Base-by-base conservation (phyloP, 2,888 invertebrate genomes). In the Macropis europaea region DNA sequence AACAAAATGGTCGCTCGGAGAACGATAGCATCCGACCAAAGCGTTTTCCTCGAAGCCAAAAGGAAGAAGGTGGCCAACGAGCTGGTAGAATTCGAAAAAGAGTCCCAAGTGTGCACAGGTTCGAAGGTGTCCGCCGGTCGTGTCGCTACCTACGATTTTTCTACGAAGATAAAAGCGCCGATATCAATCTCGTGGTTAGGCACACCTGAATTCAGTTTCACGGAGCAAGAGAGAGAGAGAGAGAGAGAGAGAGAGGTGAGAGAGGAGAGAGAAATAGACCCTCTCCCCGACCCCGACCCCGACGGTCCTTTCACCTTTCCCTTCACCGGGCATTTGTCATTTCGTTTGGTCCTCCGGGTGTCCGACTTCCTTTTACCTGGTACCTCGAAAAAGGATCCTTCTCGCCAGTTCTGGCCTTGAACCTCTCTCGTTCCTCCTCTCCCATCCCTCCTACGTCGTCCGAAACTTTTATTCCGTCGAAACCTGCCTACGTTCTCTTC, bases 251-350 rank as follows among this genome's bases (percentile, higher is more conserved):
- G 5, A 30, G 30, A 30, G 30, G 30, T 4, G 30, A 7, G 30
- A 7, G 5, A 30, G 30, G 30, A 15, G 26, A 34, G 26, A 24
- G 6, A 9, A 13, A 34, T 15, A 50, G 56, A 36, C 68, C 68
- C 56, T 60, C 59, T 59, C 47, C 70, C 68, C 54, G 66, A 64
- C 68, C 70, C 68, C 54, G 66, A 64, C 68, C 68, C 66, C 76
- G 70, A 52, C 59, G 66, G 78, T 84, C 84, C 86, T 86, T 87
- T 86, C 86, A 86, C 86, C 86, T 86, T 86, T 86, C 83, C 85
- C 86, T 84, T 83, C 82, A 80, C 81, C 80, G 73, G 72, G 82
- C 86, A 86, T 89, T 89, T 88, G 87, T 89, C 88, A 89, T 88
- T 88, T 84, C 86, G 83, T 82, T 87, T 82, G 83, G 82, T 78